Evolutionary conservation across 2,888 invertebrate species (phyloP), one percentile per base, ranked within the genome.

Genomic region (Chymomyza amoena): DNA sequence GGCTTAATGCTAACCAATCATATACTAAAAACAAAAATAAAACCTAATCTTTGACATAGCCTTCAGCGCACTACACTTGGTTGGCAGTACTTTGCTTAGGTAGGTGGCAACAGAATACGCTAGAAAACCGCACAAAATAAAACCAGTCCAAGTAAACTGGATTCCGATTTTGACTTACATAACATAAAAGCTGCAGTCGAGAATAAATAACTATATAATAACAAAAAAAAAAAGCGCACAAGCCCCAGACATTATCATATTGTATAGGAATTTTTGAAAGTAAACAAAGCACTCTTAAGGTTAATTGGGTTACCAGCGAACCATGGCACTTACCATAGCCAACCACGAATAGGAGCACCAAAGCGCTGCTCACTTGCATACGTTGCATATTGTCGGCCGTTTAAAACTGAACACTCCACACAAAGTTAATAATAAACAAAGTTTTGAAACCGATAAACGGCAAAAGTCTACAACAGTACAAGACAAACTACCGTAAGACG

Each of bases 401-500:
- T 13, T 63, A 28, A n/a, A 10, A 73, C 36, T 60, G 13, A 63
- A 18, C 60, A 68, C 63, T 72, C 69, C 69, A 63, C 45, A 36
- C 36, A 52, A 59, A 50, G 16, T 54, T 50, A 57, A 51, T n/a
- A 20, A 70, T 61, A 50, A 64, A 66, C 56, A 59, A 32, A 32
- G 56, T 32, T 32, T 57, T 54, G 67, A 13, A 59, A 65, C 25
- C 20, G 68, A 66, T 57, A 32, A 36, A 50, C 32, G 66, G 51
- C 32, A 7, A 32, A 57, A 64, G 16, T 62, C 45, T 59, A 20
- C 66, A 63, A 60, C 18, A 61, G 25, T 25, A 1, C 25, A 25
- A 25, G 4, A 61, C n/a, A 60, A 66, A 25, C 82, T 89, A 88
- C 78, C 77, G 68, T 71, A 66, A 63, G 68, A 86, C 89, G 87